These are phyloP conservation scores for Fregetta grallaria DNA, from an alignment of 2,113 vertebrate species.

Conservation along the genomic window DNA sequence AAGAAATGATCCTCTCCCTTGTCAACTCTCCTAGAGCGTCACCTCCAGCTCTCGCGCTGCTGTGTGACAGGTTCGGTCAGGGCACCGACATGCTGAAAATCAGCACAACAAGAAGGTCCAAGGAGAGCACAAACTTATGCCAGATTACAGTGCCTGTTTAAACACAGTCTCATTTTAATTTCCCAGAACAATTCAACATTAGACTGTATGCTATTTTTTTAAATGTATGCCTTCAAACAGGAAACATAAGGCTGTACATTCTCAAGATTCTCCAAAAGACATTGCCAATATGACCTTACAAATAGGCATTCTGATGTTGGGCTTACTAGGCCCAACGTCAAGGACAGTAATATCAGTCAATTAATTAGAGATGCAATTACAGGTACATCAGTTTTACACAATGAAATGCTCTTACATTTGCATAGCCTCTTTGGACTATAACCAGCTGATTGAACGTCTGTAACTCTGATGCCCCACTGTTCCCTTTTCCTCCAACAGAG, in stretches of 20 bases:
- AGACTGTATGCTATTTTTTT: not conserved
- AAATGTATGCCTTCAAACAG: not conserved
- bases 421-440: not conserved
- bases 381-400: not conserved
- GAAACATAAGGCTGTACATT: not conserved
- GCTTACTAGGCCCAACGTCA: not conserved
- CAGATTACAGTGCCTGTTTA: not conserved
- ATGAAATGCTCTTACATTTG: not conserved
- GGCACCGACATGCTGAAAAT: not conserved
- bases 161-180: not conserved
- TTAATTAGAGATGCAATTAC: not conserved
- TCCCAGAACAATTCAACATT: not conserved
- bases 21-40: not conserved
- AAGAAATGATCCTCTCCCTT: not conserved
- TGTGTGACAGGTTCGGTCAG: not conserved
- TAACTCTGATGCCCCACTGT: not conserved
- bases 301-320: not conserved
- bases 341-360: not conserved
- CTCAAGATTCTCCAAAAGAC: not conserved
- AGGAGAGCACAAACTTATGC: not conserved
- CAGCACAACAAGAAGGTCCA: not conserved
- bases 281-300: not conserved
- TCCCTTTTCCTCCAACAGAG: not conserved
- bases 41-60: not conserved
- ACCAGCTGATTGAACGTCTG: not conserved